Conservation (phyloP, 1,140 invertebrate genomes). For the Formica selysi region DNA sequence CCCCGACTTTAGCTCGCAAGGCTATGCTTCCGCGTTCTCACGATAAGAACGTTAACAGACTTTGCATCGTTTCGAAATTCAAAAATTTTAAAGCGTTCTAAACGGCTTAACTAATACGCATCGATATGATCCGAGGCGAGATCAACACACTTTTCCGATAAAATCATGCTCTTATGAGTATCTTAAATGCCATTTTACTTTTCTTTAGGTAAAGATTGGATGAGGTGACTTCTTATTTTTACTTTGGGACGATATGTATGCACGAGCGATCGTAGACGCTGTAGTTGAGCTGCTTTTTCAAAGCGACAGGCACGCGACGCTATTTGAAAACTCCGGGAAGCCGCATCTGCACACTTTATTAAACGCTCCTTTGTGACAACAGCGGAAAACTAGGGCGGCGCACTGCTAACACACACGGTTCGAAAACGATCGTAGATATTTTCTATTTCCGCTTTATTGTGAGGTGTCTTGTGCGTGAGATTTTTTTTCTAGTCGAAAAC, state of each 20-base stretch:
- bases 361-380: conserved; percentile 52
- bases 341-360: conserved; percentile 42
- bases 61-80: neutral
- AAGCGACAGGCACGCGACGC: conserved; percentile 26
- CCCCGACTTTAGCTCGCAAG: neutral
- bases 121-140: neutral
- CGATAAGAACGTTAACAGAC: neutral
- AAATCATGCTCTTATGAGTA: neutral
- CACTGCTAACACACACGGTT: conserved; percentile 20
- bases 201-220: neutral
- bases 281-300: conserved; percentile 10
- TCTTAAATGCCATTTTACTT: neutral
- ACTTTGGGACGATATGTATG: neutral
- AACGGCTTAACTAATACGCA: neutral
- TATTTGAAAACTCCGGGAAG: conserved; percentile 51
- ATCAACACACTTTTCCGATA: neutral
- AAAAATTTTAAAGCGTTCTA: neutral
- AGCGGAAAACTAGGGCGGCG: conserved; percentile 38
- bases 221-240: conserved; percentile 15
- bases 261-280: neutral
- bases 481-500: conserved; percentile 27
- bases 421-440: conserved; percentile 48
- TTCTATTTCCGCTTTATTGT: conserved; percentile 47
- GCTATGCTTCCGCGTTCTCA: neutral
- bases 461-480: conserved; percentile 4